These are phyloP conservation scores for Phataginus tetradactyla DNA, from an alignment of 2,797 vertebrate species.

Conservation along the genomic window DNA sequence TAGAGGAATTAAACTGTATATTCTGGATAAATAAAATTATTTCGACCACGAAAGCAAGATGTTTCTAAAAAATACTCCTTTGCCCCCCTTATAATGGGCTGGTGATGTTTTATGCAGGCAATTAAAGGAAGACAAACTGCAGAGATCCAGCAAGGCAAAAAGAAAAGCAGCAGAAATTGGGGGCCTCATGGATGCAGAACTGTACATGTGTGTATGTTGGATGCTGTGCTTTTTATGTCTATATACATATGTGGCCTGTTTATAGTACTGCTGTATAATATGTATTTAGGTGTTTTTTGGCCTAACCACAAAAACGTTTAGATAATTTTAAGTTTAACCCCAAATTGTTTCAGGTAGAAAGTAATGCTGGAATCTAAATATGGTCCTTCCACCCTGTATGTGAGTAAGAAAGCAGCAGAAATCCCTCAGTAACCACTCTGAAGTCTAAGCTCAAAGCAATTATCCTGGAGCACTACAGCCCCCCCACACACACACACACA, in stretches of 20 bases:
- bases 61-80: constrained; percentile 52
- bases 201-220: not conserved
- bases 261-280: constrained; percentile 18
- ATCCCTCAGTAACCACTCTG: constrained; percentile 73
- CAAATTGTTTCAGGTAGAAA: constrained; percentile 56
- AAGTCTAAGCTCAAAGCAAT: constrained; percentile 82
- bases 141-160: constrained; percentile 34
- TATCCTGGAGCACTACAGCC: constrained; percentile 76
- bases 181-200: not conserved
- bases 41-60: constrained; percentile 85
- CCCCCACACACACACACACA: not conserved
- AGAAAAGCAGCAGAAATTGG: not conserved
- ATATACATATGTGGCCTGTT: constrained; percentile 23
- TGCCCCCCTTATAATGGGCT: not conserved
- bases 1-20: constrained; percentile 93
- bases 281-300: constrained; percentile 7
- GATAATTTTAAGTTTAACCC: constrained; percentile 48
- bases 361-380: constrained; percentile 61
- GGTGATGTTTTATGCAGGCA: constrained; percentile 31
- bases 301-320: constrained; percentile 58
- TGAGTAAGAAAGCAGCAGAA: constrained; percentile 61
- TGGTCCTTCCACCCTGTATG: not conserved
- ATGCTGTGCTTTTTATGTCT: constrained; percentile 34
- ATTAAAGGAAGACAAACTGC: constrained; percentile 34
- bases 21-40: constrained; percentile 94